Conservation (phyloP, 2,797 vertebrate genomes). For the Acanthis flammea region DNA sequence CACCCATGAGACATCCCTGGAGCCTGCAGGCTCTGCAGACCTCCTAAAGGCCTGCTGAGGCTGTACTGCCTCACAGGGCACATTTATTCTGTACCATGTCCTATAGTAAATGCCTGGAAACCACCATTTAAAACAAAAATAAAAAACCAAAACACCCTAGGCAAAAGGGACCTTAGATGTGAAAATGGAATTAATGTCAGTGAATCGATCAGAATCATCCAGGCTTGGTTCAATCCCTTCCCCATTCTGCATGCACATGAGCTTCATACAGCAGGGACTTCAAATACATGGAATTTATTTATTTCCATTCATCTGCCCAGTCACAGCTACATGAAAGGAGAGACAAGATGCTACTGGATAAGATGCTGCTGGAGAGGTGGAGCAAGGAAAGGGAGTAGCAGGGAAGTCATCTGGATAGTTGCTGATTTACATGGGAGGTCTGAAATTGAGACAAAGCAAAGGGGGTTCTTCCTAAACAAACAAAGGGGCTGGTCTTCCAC, state of each 20-base stretch:
- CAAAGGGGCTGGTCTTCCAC: background rate
- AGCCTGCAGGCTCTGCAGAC: background rate
- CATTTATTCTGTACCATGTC: background rate
- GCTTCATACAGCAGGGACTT: accelerated
- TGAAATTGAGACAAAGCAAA: background rate
- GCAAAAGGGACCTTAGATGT: background rate
- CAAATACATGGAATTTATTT: background rate
- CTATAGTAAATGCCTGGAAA: background rate
- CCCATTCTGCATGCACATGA: background rate
- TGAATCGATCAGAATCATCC: background rate
- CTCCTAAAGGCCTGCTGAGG: background rate
- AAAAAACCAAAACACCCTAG: background rate
- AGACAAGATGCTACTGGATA: background rate
- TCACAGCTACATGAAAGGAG: background rate
- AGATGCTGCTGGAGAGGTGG: background rate
- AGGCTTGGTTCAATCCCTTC: background rate
- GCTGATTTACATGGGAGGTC: background rate
- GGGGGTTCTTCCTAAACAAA: background rate
- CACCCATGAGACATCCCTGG: background rate
- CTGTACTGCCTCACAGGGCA: background rate
- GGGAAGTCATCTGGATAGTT: background rate
- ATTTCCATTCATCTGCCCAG: background rate
- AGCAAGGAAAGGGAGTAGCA: background rate
- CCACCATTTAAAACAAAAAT: background rate
- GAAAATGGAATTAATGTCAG: background rate